A percentile compares a stretch with the other conserved stretches of the same genome.
phyloP scores from a whole-genome alignment of 2,797 vertebrate genomes.

The Chanos chanos region DNA sequence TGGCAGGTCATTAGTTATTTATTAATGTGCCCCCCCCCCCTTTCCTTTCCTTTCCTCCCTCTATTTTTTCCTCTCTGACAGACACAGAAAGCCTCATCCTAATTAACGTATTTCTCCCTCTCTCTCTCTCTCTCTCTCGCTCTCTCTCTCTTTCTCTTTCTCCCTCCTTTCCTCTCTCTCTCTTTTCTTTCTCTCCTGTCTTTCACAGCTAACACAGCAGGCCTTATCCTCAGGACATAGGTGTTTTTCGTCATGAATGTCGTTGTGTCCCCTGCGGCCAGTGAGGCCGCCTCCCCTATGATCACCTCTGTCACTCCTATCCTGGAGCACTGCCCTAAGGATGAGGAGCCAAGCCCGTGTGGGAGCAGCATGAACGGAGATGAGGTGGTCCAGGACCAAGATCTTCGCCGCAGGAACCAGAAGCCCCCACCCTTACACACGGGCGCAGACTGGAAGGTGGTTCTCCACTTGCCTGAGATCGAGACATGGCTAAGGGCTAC shows the following conservation, averaged over 20 bases:
- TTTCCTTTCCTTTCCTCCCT: neutral
- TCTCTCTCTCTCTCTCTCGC: too few relatives aligned
- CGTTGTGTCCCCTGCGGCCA: constrained; percentile 76
- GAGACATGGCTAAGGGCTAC: constrained; percentile 92
- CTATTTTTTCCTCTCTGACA: neutral
- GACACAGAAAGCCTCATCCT: too few relatives aligned
- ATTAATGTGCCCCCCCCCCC: constrained; percentile 8
- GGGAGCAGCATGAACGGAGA: constrained; percentile 3
- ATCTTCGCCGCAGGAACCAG: constrained; percentile 74
- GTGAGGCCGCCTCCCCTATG: constrained; percentile 83
- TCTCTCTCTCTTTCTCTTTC: neutral
- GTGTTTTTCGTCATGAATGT: constrained; percentile 79
- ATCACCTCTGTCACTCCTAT: constrained; percentile 84
- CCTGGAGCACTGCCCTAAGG: constrained; percentile 60
- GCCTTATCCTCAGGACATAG: constrained; percentile 53
- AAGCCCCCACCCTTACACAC: constrained; percentile 92
- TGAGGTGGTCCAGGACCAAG: constrained; percentile 36
- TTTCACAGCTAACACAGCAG: constrained; percentile 69
- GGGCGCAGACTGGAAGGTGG: constrained; percentile 94
- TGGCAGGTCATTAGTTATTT: constrained; percentile 15
- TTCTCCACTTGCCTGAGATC: constrained; percentile 95
- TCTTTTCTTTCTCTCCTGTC: constrained; percentile 24
- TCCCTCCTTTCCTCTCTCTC: neutral
- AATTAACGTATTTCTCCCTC: too few relatives aligned
- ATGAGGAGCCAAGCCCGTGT: constrained; percentile 32